Percentiles rank a stretch among this genome's conserved stretches.
Evolutionary conservation across 2,113 vertebrate species (phyloP).

Genomic region (Mobula hypostoma): DNA sequence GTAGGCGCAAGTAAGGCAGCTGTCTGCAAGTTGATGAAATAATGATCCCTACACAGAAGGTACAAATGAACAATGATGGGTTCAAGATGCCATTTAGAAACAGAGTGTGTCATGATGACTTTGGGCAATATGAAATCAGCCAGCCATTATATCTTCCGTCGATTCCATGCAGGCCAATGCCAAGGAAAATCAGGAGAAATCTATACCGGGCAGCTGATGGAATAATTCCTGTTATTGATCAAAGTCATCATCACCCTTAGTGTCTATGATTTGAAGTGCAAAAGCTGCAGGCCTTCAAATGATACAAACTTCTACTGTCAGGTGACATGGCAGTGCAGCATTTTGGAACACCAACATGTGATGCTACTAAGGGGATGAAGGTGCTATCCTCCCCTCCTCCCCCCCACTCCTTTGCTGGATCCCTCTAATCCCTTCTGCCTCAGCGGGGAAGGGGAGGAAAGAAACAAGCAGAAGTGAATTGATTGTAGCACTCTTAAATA

Average conservation of each 20-base stretch:
- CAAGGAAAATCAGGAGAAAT: neutral
- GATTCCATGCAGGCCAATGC: neutral
- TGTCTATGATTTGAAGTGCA: neutral
- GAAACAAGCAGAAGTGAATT: conserved; percentile 22
- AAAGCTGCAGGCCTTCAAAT: neutral
- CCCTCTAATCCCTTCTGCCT: conserved; percentile 13
- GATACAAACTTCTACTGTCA: neutral
- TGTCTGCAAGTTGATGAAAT: conserved; percentile 21
- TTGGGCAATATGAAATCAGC: neutral
- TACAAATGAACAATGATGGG: neutral
- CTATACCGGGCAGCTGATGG: neutral
- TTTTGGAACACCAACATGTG: neutral
- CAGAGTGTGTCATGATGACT: neutral
- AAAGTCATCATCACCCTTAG: neutral
- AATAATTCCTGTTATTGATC: neutral
- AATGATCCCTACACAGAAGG: neutral
- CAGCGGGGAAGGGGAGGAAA: neutral
- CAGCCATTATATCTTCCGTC: neutral
- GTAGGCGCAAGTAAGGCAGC: neutral
- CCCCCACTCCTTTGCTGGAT: neutral
- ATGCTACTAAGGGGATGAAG: neutral
- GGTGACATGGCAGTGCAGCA: neutral
- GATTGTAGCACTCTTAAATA: conserved; percentile 33
- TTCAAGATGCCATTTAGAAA: neutral
- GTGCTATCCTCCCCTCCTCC: neutral